Evolutionary conservation across 1,140 invertebrate genomes (phyloP).

Genomic region (Drosophila quadrilineata): DNA sequence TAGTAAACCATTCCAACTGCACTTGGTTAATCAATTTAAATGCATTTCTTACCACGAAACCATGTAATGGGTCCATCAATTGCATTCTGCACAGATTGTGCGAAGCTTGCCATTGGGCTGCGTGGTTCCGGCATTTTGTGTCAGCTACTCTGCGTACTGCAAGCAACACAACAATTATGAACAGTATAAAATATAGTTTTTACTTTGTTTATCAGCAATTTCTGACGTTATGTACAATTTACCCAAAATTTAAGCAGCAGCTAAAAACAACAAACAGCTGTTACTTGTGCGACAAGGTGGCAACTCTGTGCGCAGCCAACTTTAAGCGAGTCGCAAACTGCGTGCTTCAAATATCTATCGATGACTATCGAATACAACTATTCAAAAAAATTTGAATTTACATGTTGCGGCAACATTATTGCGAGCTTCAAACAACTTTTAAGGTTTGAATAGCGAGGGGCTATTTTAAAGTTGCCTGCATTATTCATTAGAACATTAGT

Average conservation of each 20-base stretch:
- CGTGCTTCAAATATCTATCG: background rate
- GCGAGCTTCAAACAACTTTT: conserved; percentile 7
- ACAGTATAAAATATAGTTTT: background rate
- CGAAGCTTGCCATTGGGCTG: conserved; percentile 82
- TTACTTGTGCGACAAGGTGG: conserved; percentile 5
- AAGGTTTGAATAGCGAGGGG: conserved; percentile 8
- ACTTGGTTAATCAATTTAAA: background rate
- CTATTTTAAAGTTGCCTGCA: background rate
- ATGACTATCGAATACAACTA: background rate
- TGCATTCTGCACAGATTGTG: conserved; percentile 81
- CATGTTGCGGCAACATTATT: conserved; percentile 10
- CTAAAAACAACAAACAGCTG: conserved; percentile 49
- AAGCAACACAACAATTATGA: background rate
- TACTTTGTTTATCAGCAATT: background rate
- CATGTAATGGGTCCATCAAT: conserved; percentile 85
- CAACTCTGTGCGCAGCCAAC: conserved; percentile 8
- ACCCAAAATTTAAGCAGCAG: conserved; percentile 26
- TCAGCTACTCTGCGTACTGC: conserved; percentile 24
- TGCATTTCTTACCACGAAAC: conserved; percentile 83
- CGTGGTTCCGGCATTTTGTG: conserved; percentile 74
- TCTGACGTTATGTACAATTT: background rate
- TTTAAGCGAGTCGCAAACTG: background rate
- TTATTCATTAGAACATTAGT: too few species aligned
- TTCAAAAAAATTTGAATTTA: conserved; percentile 1
- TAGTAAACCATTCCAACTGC: conserved; percentile 41